These are phyloP conservation scores for Meles meles DNA, from an alignment of 2,113 vertebrate genomes.

Conservation along the genomic window DNA sequence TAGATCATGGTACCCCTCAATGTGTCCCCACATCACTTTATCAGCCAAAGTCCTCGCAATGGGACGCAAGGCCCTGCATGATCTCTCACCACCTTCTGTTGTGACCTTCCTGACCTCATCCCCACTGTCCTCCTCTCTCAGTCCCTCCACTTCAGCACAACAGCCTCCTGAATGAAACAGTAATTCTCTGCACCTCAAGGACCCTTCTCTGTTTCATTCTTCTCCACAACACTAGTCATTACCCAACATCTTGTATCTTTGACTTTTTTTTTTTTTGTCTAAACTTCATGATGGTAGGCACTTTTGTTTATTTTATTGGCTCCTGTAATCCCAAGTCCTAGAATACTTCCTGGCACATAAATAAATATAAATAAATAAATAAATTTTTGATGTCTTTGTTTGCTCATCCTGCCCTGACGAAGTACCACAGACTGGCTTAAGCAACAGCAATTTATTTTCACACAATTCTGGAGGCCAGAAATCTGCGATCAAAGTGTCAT, in stretches of 20 bases:
- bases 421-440: background rate
- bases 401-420: background rate
- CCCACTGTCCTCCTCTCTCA: background rate
- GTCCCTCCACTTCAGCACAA: background rate
- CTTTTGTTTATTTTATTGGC: background rate
- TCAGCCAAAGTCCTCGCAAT: background rate
- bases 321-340: background rate
- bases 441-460: background rate
- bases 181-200: background rate
- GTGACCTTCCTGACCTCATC: background rate
- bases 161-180: background rate
- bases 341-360: background rate
- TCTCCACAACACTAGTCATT: background rate
- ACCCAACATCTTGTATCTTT: background rate
- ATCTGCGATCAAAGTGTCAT: background rate
- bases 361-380: too few relatives aligned
- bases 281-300: background rate
- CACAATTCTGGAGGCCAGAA: background rate
- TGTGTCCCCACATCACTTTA: background rate
- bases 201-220: background rate
- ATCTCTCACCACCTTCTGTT: background rate
- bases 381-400: background rate
- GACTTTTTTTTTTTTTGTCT: background rate
- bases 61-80: background rate
- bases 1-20: background rate